These are phyloP conservation scores for Elgonia sp. DNA, from an alignment of 2,888 invertebrate genomes.

Conservation along the genomic window DNA sequence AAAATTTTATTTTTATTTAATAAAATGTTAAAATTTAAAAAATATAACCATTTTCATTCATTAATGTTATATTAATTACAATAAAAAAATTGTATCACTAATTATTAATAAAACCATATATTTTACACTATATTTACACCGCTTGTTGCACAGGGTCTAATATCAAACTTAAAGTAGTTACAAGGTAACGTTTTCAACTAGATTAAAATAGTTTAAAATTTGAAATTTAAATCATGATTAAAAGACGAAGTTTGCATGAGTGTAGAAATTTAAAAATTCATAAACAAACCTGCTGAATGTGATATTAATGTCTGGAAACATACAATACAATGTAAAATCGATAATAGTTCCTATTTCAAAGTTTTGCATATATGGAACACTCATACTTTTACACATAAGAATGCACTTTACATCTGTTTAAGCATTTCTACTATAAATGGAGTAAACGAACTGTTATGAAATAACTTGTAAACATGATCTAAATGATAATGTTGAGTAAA, in stretches of 20 bases:
- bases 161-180: too few relatives aligned
- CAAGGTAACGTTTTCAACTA: neutral
- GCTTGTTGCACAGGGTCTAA: too few relatives aligned
- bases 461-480: slow-evolving; percentile 31
- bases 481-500: neutral
- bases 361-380: slow-evolving; percentile 53
- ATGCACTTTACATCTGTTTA: slow-evolving; percentile 56
- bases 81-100: too few relatives aligned
- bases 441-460: slow-evolving; percentile 33
- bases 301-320: slow-evolving; percentile 54
- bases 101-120: too few relatives aligned
- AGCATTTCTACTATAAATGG: slow-evolving; percentile 27
- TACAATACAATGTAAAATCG: slow-evolving; percentile 58
- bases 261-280: slow-evolving; percentile 44
- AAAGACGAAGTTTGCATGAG: slow-evolving; percentile 17
- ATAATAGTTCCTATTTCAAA: slow-evolving; percentile 66
- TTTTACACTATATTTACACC: too few relatives aligned
- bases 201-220: slow-evolving; percentile 28
- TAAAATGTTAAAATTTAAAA: too few relatives aligned
- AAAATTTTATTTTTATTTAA: too few relatives aligned
- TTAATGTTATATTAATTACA: too few relatives aligned
- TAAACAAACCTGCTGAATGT: slow-evolving; percentile 56
- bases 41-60: too few relatives aligned
- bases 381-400: slow-evolving; percentile 12
- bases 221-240: slow-evolving; percentile 38